Conservation (phyloP, 1,140 invertebrate species). For the Diabrotica undecimpunctata region DNA sequence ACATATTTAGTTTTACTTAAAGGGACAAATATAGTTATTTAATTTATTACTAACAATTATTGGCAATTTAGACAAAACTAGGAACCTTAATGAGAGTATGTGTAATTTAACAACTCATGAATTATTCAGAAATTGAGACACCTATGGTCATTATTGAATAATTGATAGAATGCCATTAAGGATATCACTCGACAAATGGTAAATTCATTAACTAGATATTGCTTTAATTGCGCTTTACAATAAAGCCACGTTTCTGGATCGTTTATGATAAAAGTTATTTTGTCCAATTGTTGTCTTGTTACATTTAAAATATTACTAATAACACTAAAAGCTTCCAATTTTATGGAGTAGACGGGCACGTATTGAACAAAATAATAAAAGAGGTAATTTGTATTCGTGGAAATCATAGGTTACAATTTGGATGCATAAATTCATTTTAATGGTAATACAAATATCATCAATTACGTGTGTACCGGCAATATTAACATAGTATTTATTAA, state of each 20-base stretch:
- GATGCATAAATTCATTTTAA: too few relatives aligned
- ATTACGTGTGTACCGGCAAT: too few relatives aligned
- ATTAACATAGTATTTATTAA: too few relatives aligned
- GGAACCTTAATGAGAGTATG: too few relatives aligned
- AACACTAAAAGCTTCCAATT: not conserved
- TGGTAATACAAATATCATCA: too few relatives aligned
- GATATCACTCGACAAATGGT: slow-evolving; percentile 1
- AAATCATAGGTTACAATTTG: too few relatives aligned
- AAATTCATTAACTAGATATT: not conserved
- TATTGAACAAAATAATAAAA: too few relatives aligned
- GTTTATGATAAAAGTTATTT: slow-evolving; percentile 3
- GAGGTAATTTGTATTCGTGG: too few relatives aligned
- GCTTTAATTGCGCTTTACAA: not conserved
- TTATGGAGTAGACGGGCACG: not conserved
- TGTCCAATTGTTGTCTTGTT: not conserved
- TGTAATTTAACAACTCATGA: not conserved
- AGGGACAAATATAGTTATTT: too few relatives aligned
- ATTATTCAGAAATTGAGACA: not conserved
- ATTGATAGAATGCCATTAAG: not conserved
- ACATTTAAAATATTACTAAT: not conserved
- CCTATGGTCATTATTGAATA: slow-evolving; percentile 2
- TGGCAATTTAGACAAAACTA: too few relatives aligned
- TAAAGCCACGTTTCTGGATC: not conserved
- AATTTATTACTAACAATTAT: too few relatives aligned
- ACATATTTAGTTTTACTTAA: too few relatives aligned